phyloP scores from a whole-genome alignment of 2,113 vertebrate genomes.

The Vanacampus margaritifer region DNA sequence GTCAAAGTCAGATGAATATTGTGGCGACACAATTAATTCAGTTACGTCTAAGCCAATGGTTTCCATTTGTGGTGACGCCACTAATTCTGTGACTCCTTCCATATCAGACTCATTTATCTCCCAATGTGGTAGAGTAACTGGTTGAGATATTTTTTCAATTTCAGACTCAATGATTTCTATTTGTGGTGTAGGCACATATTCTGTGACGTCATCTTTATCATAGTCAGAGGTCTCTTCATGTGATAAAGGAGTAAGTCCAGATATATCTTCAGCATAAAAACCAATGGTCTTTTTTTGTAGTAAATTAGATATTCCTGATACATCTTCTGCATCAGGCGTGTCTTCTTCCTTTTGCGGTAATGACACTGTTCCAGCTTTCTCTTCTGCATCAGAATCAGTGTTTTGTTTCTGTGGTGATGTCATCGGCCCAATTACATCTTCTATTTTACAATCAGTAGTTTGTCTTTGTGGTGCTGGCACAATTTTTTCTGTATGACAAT shows the following conservation, averaged over 20 bases:
- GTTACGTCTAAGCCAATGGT: no score
- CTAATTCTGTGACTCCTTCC: not conserved
- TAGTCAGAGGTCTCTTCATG: not conserved
- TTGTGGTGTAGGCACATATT: not conserved
- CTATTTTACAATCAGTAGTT: no score
- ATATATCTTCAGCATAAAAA: no score
- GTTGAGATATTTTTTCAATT: not conserved
- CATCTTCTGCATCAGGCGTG: no score
- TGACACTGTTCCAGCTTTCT: no score
- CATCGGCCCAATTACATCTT: no score
- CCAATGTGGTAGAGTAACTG: not conserved
- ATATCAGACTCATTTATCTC: not conserved
- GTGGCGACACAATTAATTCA: not conserved
- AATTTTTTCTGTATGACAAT: not conserved
- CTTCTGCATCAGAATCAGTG: no score
- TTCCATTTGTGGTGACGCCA: not conserved
- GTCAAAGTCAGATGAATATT: not conserved
- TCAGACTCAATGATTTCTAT: not conserved
- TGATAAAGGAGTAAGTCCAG: not conserved
- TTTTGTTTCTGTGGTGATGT: no score
- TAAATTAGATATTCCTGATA: not conserved
- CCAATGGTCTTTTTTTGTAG: no score
- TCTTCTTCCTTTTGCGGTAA: no score
- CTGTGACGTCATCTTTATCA: not conserved
- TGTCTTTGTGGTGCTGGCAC: no score